phyloP scores from a whole-genome alignment of 1,140 invertebrate genomes.

The Temnothorax curvispinosus region DNA sequence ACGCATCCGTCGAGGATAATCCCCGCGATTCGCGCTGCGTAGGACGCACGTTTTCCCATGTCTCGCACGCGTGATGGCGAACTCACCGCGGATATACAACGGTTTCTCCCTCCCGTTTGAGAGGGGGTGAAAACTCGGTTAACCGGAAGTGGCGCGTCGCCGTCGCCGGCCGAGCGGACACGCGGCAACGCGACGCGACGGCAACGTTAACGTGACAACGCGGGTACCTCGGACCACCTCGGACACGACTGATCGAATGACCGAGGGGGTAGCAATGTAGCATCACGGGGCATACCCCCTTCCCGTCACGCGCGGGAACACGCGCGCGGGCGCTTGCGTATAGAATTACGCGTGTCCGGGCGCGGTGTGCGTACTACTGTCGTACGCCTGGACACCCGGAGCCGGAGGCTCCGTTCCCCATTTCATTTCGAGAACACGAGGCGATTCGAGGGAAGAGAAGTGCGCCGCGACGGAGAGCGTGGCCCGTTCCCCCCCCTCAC shows the following conservation, averaged over 20 bases:
- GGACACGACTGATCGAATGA: conserved; percentile 86
- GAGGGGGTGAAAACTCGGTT: conserved; percentile 40
- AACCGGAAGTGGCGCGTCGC: conserved; percentile 45
- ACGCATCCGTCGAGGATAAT: neutral
- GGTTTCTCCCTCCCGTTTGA: neutral
- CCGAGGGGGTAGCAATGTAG: conserved; percentile 82
- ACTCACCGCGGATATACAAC: neutral
- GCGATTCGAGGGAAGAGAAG: conserved; percentile 68
- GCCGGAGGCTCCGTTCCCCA: conserved; percentile 63
- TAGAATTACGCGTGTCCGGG: conserved; percentile 80
- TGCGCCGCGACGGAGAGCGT: conserved; percentile 42
- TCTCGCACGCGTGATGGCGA: neutral
- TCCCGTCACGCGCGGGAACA: conserved; percentile 71
- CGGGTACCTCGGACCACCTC: conserved; percentile 82
- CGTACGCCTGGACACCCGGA: conserved; percentile 43
- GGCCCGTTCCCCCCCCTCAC: conserved; percentile 23
- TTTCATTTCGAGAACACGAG: conserved; percentile 63
- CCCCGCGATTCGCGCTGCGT: neutral
- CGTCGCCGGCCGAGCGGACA: neutral
- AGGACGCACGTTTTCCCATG: neutral
- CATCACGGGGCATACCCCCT: conserved; percentile 83
- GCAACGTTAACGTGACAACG: conserved; percentile 44
- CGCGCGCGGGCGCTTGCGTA: conserved; percentile 71
- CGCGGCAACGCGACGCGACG: neutral
- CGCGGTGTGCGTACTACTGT: conserved; percentile 77